phyloP scores from a whole-genome alignment of 2,888 invertebrate species.

The Tryphoninae sp. region DNA sequence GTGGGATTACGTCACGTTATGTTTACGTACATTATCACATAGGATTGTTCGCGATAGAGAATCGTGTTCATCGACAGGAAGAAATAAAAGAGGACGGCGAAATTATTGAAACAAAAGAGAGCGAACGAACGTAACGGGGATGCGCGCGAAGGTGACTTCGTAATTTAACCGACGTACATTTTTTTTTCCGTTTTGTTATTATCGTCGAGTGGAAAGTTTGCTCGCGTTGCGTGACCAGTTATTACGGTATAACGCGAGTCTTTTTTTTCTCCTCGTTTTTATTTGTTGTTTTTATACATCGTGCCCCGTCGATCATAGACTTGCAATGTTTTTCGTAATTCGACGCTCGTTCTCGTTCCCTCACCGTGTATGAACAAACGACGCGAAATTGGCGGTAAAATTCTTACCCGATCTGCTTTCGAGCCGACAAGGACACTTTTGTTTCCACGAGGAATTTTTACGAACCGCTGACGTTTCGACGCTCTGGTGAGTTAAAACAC shows the following conservation, averaged over 20 bases:
- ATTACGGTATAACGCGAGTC: background rate
- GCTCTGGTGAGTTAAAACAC: conserved; percentile 14
- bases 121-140: background rate
- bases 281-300: background rate
- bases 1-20: background rate
- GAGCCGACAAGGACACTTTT: background rate
- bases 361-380: background rate
- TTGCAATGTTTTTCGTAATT: background rate
- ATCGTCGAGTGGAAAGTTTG: conserved; percentile 37
- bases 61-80: background rate
- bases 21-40: background rate
- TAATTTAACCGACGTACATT: conserved; percentile 15
- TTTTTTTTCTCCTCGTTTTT: background rate
- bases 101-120: background rate
- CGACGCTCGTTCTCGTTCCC: background rate
- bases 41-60: background rate
- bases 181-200: background rate
- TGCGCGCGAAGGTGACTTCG: conserved; percentile 2
- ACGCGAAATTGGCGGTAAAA: background rate
- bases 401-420: background rate
- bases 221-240: conserved; percentile 17
- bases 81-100: background rate
- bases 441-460: conserved; percentile 12
- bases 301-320: background rate
- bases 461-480: conserved; percentile 3